Base-by-base conservation (phyloP, 2,888 invertebrate species). In the Papilio elwesi region DNA sequence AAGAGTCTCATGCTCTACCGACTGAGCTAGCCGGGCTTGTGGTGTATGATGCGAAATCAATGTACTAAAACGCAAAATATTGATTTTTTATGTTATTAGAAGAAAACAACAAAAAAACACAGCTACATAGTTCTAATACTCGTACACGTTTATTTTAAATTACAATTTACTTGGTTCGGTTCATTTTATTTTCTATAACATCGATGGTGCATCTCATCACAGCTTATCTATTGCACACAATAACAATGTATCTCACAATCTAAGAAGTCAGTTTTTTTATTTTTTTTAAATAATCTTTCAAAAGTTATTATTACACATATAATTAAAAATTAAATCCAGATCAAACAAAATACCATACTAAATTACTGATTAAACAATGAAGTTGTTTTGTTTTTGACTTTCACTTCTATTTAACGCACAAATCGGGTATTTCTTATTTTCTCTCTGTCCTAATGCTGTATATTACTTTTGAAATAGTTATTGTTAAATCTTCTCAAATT, bases 1-100 rank as follows among this genome's bases (percentile, higher is more conserved):
- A 95, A 95, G 94, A 95, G 94, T 94, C 94, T 94, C 94, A 94
- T 94, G 94, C 94, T 94, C 94, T 94, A 93, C 93, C 92, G 93
- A 93, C 93, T 93, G 92, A 93, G 93, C 93, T 93, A 93, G 93
- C 93, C 93, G 92, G 93, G 93, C 93, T 85, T 53, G 74, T 76
- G 10, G 0, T 0, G 1, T 0, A 0, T 0, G 0, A 0, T 0
- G 0, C 8, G 9, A 70, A 64, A 53, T 48, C 62, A 62, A 48
- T 15, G 15, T 68, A 51, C 7, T 43, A 5, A 7, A 57, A 13
- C 13, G 9, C 9, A n/a, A 38, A 59, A 59, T 36, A 59, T 13
- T 57, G 8, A 38, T 13, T 38, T 53, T 2, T 11, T 8, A 36
- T 6, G 2, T 36, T 57, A 12, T 57, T 36, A 10, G 7, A 36